A percentile compares a stretch with the other conserved stretches of the same genome.
Conservation (phyloP, 2,113 vertebrate species). For the Sinocyclocheilus rhinocerous region DNA sequence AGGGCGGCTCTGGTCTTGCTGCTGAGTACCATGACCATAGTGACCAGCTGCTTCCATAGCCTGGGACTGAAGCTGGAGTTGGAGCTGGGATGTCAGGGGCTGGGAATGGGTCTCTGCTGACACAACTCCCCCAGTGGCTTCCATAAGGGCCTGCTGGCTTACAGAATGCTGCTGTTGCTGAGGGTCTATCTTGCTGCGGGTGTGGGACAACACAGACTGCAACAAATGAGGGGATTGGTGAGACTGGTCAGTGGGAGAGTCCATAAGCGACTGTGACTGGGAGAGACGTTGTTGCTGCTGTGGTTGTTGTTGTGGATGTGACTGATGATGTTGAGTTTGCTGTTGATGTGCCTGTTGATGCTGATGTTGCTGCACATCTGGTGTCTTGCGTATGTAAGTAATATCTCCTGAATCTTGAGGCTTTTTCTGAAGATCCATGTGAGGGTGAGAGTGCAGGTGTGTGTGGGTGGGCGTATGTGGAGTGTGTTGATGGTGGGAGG, state of each 20-base stretch:
- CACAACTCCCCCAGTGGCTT: slow-evolving; percentile 68
- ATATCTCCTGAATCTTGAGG: slow-evolving; percentile 78
- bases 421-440: slow-evolving; percentile 81
- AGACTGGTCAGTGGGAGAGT: slow-evolving; percentile 79
- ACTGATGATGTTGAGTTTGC: slow-evolving; percentile 54
- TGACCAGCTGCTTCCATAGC: slow-evolving; percentile 83
- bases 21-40: slow-evolving; percentile 78
- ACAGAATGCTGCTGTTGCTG: slow-evolving; percentile 79
- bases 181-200: slow-evolving; percentile 78
- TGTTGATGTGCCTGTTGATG: slow-evolving; percentile 51
- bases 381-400: slow-evolving; percentile 77
- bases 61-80: slow-evolving; percentile 84
- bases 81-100: slow-evolving; percentile 81
- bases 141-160: slow-evolving; percentile 77
- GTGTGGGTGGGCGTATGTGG: slow-evolving; percentile 73
- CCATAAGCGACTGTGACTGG: slow-evolving; percentile 80
- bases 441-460: slow-evolving; percentile 72
- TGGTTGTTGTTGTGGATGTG: slow-evolving; percentile 68
- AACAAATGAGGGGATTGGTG: slow-evolving; percentile 81
- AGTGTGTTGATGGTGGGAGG: slow-evolving; percentile 58
- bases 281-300: slow-evolving; percentile 57
- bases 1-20: slow-evolving; percentile 75
- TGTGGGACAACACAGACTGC: slow-evolving; percentile 90
- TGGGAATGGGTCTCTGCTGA: slow-evolving; percentile 74
- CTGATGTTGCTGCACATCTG: slow-evolving; percentile 73